Evolutionary conservation across 1,140 invertebrate species (phyloP), one percentile per base, ranked within the genome.

Genomic region (Argopecten irradians): DNA sequence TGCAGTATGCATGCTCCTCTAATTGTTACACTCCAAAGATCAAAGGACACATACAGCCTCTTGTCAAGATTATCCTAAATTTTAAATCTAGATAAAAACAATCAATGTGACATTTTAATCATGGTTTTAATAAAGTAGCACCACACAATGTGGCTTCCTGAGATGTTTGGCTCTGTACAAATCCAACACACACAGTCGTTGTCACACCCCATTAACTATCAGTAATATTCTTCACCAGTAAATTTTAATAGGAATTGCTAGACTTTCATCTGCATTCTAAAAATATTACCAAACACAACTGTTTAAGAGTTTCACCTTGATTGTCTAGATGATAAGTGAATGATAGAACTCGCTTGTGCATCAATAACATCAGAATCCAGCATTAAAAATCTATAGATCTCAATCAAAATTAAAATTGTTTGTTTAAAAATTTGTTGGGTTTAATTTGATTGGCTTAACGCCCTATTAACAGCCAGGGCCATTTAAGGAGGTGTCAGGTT

Each of bases 71-170:
- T 71, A n/a, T 71, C 55, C 22, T 71, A 71, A 71, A 71, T 71
- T 71, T 71, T 71, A 71, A 71, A 71, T 71, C 55, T 71, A 28
- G 55, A 71, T 71, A 71, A 71, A 71, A 71, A 71, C 55, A 71
- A 55, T 55, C 43, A 7, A 71, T 28, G 55, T 71, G 55, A 71
- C 55, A 71, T 71, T 71, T 71, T 71, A 71, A 71, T 71, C 28
- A 71, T 71, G 11, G 55, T 71, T 16, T 22, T 71, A 71, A 71
- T 71, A n/a, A 71, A 71, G 55, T 28, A 3, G 5, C 55, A 71
- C 8, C 55, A 0, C n/a, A 19, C 19, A n/a, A 1, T 3, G 55
- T 3, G 55, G 1, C 55, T 71, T n/a, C 7, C 28, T 71, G 55
- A 71, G 55, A n/a, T 0, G 55, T 71, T 71, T 28, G n/a, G 13